Base-by-base conservation (phyloP, 1,140 invertebrate species). In the Zophobas atratus region DNA sequence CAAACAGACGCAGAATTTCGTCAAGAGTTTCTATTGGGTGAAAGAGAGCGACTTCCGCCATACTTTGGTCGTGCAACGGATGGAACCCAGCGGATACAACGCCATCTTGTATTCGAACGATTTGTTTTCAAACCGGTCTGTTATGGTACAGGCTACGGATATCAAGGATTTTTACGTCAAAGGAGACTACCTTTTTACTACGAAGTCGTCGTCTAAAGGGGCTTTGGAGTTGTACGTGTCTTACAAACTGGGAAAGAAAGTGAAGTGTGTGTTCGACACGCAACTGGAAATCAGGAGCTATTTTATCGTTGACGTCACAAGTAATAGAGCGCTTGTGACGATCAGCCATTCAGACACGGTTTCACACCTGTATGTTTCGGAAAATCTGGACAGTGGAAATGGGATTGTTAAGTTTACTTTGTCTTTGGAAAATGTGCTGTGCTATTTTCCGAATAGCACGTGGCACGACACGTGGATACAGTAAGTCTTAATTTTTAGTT, bases 111-210 rank as follows among this genome's bases (percentile, higher is more conserved):
- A 91, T 89, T 88, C 84, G 77, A 79, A 77, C 75, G 70, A 82
- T 85, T 79, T 89, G 70, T 89, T 89, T 76, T 81, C 85, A 56
- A 76, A 81, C 60, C 83, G 82, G 32, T 83, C 85, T 56, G 86
- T 88, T 38, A 86, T 87, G 36, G 86, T 90, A 4, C 86, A 95
- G 36, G 91, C 95, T 39, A 87, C 88, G 0, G 90, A 93, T 78
- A 92, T 96, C 2, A 90, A 93, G 83, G 94, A 97, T 82, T 96
- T 97, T 86, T 92, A 94, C 84, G 89, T 96, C 1, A 92, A 91
- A 83, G 94, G 92, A 3, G 93, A 96, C 78, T 97, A 94, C 84
- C 92, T 96, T 90, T 97, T 97, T 88, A 95, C 92, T 0, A 94
- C 93, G 0, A 92, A 88, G 81, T 6, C 4, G 33, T 35, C 72